These are phyloP conservation scores for Agapornis roseicollis DNA, from an alignment of 2,113 vertebrate genomes.

Conservation along the genomic window DNA sequence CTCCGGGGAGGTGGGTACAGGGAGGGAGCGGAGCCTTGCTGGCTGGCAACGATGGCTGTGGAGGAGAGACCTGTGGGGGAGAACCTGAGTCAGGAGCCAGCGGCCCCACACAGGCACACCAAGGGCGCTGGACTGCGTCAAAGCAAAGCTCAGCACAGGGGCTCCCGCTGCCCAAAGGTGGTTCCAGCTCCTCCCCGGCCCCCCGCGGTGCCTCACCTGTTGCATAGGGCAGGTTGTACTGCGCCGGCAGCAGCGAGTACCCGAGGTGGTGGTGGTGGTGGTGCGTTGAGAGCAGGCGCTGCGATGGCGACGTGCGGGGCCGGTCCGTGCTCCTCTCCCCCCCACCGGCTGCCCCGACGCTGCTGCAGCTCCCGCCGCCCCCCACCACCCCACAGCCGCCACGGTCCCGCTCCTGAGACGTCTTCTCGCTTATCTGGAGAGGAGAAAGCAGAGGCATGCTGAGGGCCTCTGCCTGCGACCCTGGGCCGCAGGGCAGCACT, in stretches of 20 bases:
- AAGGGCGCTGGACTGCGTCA: background rate
- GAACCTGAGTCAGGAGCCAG: background rate
- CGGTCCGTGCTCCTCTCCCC: constrained; percentile 85
- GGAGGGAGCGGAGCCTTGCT: constrained; percentile 84
- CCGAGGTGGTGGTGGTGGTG: constrained; percentile 97
- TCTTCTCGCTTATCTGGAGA: constrained; percentile 80
- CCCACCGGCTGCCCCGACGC: constrained; percentile 60
- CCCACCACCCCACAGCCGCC: constrained; percentile 80
- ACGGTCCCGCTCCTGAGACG: constrained; percentile 89
- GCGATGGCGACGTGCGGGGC: constrained; percentile 94
- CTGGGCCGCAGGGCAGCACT: accelerated
- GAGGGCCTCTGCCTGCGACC: background rate
- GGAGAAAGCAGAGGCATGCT: constrained; percentile 7
- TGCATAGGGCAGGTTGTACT: constrained; percentile 95
- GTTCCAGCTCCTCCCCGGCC: accelerated
- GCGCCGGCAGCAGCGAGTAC: constrained; percentile 92
- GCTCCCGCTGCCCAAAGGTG: accelerated
- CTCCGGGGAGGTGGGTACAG: constrained; percentile 89
- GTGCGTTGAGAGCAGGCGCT: constrained; percentile 93
- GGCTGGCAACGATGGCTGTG: constrained; percentile 94
- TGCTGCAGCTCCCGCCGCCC: constrained; percentile 76
- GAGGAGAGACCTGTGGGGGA: constrained; percentile 87
- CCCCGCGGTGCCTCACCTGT: constrained; percentile 79
- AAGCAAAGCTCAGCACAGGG: background rate
- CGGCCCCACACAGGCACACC: too few relatives aligned